A percentile compares a stretch with the other conserved stretches of the same genome.
Evolutionary conservation across 92 coral and sea anemone species (phyloP).

Genomic region (Muricea muricata): DNA sequence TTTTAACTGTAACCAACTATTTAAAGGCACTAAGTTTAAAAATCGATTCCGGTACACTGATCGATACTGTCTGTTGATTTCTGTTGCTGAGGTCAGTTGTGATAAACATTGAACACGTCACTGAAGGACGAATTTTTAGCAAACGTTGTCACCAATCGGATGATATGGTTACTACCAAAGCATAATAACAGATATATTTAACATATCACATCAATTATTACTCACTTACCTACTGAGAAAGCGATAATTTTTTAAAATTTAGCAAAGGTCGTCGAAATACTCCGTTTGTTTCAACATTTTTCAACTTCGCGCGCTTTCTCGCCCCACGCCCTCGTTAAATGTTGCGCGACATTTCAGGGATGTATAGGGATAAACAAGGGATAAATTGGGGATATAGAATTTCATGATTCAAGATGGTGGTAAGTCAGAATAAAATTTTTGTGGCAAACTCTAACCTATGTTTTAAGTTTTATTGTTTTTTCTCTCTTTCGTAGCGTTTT

Average conservation of each 20-base stretch:
- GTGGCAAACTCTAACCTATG: too few species aligned
- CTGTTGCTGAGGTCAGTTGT: too few species aligned
- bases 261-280: neutral
- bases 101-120: too few species aligned
- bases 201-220: neutral
- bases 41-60: too few species aligned
- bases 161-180: too few species aligned
- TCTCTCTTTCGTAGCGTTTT: neutral
- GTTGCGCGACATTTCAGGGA: neutral
- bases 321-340: neutral
- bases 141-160: too few species aligned
- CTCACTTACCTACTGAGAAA: neutral
- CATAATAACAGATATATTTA: neutral
- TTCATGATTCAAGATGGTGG: constrained; percentile 86
- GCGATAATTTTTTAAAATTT: neutral
- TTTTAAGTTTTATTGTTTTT: neutral
- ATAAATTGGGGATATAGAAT: too few species aligned
- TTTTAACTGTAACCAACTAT: too few species aligned
- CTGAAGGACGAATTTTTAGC: too few species aligned
- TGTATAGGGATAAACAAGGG: neutral
- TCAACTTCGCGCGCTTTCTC: constrained; percentile 21
- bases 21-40: too few species aligned
- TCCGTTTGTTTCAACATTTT: neutral
- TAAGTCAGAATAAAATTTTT: too few species aligned
- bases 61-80: too few species aligned